Percentiles rank a stretch among this genome's conserved stretches.
These are phyloP conservation scores for Eurytoma californica DNA, from an alignment of 2,888 invertebrate genomes.

Conservation along the genomic window DNA sequence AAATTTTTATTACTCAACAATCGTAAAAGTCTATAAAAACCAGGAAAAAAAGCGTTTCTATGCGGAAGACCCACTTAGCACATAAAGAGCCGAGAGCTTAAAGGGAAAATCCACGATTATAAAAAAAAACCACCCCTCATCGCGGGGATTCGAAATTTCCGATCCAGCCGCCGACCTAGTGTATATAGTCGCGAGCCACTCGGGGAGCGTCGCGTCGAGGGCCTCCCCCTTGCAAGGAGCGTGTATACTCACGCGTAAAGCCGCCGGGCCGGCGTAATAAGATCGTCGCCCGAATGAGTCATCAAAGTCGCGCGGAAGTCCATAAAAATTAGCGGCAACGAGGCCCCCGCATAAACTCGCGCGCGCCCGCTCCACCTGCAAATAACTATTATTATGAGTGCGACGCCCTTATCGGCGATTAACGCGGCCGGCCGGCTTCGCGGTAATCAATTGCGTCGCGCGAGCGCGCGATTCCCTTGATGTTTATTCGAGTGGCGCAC, in stretches of 20 bases:
- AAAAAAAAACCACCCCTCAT: no score
- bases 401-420: slow-evolving; percentile 38
- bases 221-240: neutral
- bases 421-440: slow-evolving; percentile 1
- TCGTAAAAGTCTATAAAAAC: no score
- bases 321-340: slow-evolving; percentile 28
- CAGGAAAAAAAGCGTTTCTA: no score
- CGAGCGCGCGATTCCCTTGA: slow-evolving; percentile 15
- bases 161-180: no score
- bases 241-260: neutral
- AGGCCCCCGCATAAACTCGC: neutral
- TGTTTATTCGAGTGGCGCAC: slow-evolving; percentile 37
- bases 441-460: slow-evolving; percentile 28
- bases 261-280: neutral
- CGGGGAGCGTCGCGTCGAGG: no score
- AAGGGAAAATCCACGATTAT: no score
- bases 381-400: slow-evolving; percentile 40
- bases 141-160: no score
- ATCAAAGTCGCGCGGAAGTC: slow-evolving; percentile 36
- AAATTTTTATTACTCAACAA: no score
- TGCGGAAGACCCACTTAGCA: no score
- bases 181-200: no score
- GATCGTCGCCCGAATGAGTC: slow-evolving; percentile 21
- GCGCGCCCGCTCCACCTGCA: neutral
- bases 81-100: no score